Base-by-base conservation (phyloP, 2,888 invertebrate genomes). In the Tenthredo amoena region DNA sequence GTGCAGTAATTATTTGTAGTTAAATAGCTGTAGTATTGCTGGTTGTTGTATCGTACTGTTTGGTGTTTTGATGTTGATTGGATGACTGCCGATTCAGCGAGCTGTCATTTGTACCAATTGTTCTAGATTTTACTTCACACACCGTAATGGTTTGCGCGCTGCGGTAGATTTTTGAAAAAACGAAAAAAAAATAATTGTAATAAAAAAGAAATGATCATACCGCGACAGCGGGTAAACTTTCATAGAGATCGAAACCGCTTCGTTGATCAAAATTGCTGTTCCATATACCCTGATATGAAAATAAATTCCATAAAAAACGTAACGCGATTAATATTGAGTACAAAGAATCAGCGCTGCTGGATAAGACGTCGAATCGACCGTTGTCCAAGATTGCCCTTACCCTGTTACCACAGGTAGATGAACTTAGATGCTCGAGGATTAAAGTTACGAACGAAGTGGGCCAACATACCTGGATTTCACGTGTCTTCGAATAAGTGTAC, bases 1-100 rank as follows among this genome's bases (percentile, higher is more conserved):
- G 21, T 79, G 79, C 31, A 50, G 55, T 77, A 50, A 77, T 55
- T 50, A 77, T 77, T 12, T 55, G 77, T 77, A 77, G 77, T 77
- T 77, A 77, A 77, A 55, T 77, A 77, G 77, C 77, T 77, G 77
- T 77, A 77, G 50, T 65, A 81, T 90, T 90, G 88, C 88, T 85
- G 79, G 47, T 85, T 77, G 76, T 85, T 85, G 88, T 90, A 89
- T 90, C 89, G 89, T 88, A 86, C 86, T 89, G 90, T 91, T 91
- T 91, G 88, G 89, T 91, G 91, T 92, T 93, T 92, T 92, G 91
- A 92, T 92, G 93, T 92, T 93, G 91, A 93, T 92, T 93, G 92
- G 92, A 92, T 91, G 90, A 92, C 91, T 92, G 92, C 91, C 92
- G 92, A 93, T 93, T 92, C 91, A 91, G 91, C 91, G 88, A 89